A percentile compares a stretch with the other conserved stretches of the same genome.
These are phyloP conservation scores for Sarcophaga rosellei DNA, from an alignment of 2,888 invertebrate species.

Conservation along the genomic window DNA sequence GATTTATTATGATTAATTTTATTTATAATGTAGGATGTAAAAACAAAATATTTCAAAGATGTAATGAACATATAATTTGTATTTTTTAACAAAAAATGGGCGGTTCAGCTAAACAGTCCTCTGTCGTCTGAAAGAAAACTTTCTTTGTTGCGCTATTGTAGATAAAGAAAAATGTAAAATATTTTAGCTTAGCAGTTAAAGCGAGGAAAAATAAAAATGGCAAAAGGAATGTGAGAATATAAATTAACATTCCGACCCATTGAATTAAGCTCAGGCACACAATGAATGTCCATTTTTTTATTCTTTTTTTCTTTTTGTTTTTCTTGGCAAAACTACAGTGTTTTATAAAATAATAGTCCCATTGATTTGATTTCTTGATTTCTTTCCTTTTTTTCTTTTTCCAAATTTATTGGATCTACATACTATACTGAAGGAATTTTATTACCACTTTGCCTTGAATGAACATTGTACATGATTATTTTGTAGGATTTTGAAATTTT, in stretches of 20 bases:
- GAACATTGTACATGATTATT: too few relatives aligned
- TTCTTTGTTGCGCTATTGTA: not conserved
- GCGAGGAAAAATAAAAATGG: conserved; percentile 1
- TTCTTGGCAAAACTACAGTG: not conserved
- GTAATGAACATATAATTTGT: not conserved
- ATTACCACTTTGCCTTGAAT: too few relatives aligned
- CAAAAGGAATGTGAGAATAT: conserved; percentile 52
- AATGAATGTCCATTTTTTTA: not conserved
- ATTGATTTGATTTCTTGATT: not conserved
- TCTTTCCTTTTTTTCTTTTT: not conserved
- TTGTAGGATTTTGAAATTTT: too few relatives aligned
- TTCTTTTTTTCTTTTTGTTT: not conserved
- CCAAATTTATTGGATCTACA: too few relatives aligned
- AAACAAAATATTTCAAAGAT: conserved; percentile 17
- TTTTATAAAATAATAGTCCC: not conserved
- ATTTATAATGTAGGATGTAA: not conserved
- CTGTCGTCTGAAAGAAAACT: not conserved
- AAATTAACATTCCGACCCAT: conserved; percentile 62
- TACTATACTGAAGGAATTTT: too few relatives aligned
- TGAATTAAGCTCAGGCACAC: conserved; percentile 31
- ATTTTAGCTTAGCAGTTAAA: not conserved
- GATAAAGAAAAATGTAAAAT: not conserved
- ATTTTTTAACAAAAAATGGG: conserved; percentile 19
- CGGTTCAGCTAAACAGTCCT: not conserved
- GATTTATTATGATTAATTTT: conserved; percentile 38